phyloP scores from a whole-genome alignment of 2,797 vertebrate species.

The Premnoplex brunnescens region DNA sequence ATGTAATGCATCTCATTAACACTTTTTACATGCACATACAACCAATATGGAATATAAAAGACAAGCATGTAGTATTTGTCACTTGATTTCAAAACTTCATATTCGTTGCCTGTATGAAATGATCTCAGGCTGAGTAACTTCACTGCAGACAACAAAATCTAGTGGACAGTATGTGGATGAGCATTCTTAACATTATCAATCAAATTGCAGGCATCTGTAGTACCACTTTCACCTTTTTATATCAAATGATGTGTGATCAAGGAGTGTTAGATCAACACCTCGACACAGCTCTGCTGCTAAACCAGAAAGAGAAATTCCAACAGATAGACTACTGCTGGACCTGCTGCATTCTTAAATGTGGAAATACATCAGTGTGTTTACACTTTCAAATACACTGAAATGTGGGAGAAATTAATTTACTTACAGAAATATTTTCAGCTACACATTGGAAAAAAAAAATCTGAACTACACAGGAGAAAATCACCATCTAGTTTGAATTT shows the following conservation, averaged over 20 bases:
- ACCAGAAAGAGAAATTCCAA: not conserved
- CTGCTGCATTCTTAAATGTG: conserved; percentile 1
- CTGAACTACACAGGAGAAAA: not conserved
- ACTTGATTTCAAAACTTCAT: not conserved
- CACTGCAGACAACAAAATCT: conserved; percentile 12
- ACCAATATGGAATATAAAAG: not conserved
- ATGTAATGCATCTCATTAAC: not conserved
- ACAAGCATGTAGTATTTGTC: not conserved
- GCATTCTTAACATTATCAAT: not conserved
- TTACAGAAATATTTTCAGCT: conserved; percentile 16
- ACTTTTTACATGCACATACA: not conserved
- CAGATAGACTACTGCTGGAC: not conserved
- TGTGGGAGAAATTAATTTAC: not conserved
- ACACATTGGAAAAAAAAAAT: not conserved
- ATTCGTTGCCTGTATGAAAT: not conserved
- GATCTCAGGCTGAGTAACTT: not conserved
- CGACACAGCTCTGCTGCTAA: not conserved
- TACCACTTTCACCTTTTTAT: not conserved
- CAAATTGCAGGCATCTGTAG: not conserved
- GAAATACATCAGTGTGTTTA: not conserved
- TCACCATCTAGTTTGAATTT: not conserved
- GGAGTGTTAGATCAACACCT: not conserved
- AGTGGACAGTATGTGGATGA: not conserved
- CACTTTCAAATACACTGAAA: not conserved
- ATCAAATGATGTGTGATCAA: not conserved